Evolutionary conservation across 2,113 vertebrate genomes (phyloP), one percentile per base, ranked within the genome.

Genomic region (Columba livia): DNA sequence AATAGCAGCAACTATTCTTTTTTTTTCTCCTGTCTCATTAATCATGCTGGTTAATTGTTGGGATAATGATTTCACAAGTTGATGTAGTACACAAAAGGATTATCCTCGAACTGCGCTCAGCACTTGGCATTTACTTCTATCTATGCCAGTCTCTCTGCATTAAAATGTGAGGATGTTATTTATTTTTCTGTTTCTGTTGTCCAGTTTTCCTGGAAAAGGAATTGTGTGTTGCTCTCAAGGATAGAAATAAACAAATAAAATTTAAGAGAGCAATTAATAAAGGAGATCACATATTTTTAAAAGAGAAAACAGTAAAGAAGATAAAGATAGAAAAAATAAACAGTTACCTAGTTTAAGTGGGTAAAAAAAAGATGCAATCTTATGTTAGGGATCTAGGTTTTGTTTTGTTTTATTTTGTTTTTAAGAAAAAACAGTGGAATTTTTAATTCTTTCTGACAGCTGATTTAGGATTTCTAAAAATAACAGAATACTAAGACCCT

Each of bases 41-140:
- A 90, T 96, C 85, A 75, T 72, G 72, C 79, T 93, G 28, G 77
- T 84, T 96, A 95, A 96, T 96, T 95, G 85, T 71, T 81, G 88
- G 73, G 85, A 86, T 95, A 96, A 95, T 90, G 92, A 93, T 93
- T 97, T 93, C 90, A 72, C 77, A 95, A 90, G 85, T 94, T 91
- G 73, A 54, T 56, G 77, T 81, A 75, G 65, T 72, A 92, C 85
- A 97, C 90, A 95, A 94, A 96, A 94, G 77, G 80, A 93, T 96
- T 96, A 81, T 94, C 83, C 80, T 86, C 7, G 0, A 77, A 90
- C 36, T 81, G 48, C 17, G 19, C 19, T 16, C 16, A 44, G n/a
- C 0, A 34, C 53, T 69, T 80, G 88, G 85, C 77, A 92, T 95
- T 53, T 67, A 57, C 36, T 60, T 78, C 50, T 36, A 44, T 15